phyloP scores from a whole-genome alignment of 2,797 vertebrate species.

The Kryptolebias ocellatus region DNA sequence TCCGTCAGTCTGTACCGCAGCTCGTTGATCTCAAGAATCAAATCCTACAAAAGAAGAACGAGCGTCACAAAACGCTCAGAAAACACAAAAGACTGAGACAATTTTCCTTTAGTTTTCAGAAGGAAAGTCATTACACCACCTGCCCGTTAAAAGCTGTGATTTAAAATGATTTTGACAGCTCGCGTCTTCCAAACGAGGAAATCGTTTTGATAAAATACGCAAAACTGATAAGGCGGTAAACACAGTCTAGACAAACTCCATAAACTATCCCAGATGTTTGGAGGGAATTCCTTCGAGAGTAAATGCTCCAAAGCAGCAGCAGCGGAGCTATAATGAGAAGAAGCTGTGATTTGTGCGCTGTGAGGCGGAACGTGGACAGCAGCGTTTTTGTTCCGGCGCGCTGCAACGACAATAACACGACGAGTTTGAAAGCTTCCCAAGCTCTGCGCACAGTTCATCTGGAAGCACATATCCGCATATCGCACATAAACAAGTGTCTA shows the following conservation, averaged over 20 bases:
- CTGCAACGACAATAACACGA: constrained; percentile 68
- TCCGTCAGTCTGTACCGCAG: constrained; percentile 91
- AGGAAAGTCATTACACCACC: neutral
- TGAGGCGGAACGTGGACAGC: constrained; percentile 58
- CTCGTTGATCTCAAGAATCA: constrained; percentile 93
- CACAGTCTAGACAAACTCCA: neutral
- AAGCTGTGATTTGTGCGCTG: constrained; percentile 49
- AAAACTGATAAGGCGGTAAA: neutral
- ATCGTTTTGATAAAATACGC: neutral
- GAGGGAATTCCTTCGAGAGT: constrained; percentile 39
- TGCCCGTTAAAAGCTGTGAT: neutral
- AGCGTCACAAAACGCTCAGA: neutral
- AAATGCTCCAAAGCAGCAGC: constrained; percentile 40
- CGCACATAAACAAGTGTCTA: constrained; percentile 37
- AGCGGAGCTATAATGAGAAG: constrained; percentile 49
- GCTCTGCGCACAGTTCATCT: constrained; percentile 27
- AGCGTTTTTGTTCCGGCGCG: constrained; percentile 61
- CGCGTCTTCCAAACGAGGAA: neutral
- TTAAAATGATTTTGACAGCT: neutral
- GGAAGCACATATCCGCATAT: constrained; percentile 31
- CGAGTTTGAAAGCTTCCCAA: constrained; percentile 55
- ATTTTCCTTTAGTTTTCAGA: neutral
- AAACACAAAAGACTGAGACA: neutral
- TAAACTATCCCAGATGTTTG: constrained; percentile 2
- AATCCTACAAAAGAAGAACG: constrained; percentile 77